Base-by-base conservation (phyloP, 1,140 invertebrate species). In the Drosophila erecta region DNA sequence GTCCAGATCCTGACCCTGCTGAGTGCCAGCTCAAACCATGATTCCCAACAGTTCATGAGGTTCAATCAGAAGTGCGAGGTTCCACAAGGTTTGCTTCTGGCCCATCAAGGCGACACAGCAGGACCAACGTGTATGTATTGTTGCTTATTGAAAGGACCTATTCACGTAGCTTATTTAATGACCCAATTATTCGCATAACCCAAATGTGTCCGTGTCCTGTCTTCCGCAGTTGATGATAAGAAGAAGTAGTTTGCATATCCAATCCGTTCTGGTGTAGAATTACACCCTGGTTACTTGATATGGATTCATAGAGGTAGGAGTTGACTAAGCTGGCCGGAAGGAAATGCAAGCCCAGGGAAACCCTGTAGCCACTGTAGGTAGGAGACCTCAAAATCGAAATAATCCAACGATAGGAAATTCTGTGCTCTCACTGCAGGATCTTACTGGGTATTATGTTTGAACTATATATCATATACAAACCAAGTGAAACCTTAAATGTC, bases 51-150 rank as follows among this genome's bases (percentile, higher is more conserved):
- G 81, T 47, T 70, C 0, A 2, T 49, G 3, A 73, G 72, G 0
- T 55, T 27, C 10, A 86, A 90, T 64, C 84, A 90, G 43, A 66
- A 83, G 46, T 89, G 77, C 33, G 69, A 76, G 35, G 61, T 57
- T 22, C 79, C 79, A 4, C 38, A 47, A 0, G 62, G 47, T 5
- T 41, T 86, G 6, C n/a, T 80, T 24, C 11, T 35, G 0, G 81
- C 84, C 5, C 1, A 49, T 2, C 79, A 67, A 37, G 75, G 70
- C 0, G 46, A 75, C 44, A 41, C 60, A 1, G 20, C 65, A 11
- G 71, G 66, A 7, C 59, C 70, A 0, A 4, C 22, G 33, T 43
- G 76, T 81, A 71, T 62, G 58, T 70, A 11, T 30, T 30, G 6
- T 30, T 30, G 27, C 6, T 30, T 6, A 7, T 30, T 7, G 10